phyloP scores from a whole-genome alignment of 2,888 invertebrate species.

The Mantis religiosa region DNA sequence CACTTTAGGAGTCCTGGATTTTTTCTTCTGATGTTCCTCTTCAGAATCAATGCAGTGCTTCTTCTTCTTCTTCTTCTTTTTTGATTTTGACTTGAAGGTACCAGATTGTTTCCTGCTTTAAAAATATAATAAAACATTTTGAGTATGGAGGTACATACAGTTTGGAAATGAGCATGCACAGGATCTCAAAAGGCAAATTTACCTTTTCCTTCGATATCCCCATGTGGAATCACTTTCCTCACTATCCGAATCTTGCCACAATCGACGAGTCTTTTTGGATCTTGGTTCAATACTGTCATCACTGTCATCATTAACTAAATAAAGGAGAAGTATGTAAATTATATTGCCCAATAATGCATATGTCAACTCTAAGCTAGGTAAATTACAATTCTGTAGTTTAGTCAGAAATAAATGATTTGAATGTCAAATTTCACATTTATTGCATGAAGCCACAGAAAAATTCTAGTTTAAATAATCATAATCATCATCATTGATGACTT shows the following conservation, averaged over 20 bases:
- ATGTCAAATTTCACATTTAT: no score
- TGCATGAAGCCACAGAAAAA: no score
- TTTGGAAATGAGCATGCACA: not conserved
- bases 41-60: conserved; percentile 37
- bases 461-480: no score
- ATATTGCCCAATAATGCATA: not conserved
- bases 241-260: conserved; percentile 57
- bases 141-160: not conserved
- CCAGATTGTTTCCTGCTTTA: conserved; percentile 11
- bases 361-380: not conserved
- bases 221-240: conserved; percentile 59
- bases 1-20: conserved; percentile 34
- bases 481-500: no score
- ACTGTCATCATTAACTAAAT: conserved; percentile 49
- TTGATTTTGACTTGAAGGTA: conserved; percentile 30
- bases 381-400: no score
- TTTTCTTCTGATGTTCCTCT: conserved; percentile 32
- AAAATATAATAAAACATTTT: not conserved
- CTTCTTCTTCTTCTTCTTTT: conserved; percentile 36
- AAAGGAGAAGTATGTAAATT: not conserved
- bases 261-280: conserved; percentile 54
- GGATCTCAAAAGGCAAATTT: not conserved
- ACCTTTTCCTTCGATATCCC: conserved; percentile 47
- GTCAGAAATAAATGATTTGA: no score
- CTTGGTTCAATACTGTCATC: conserved; percentile 55